A percentile compares a stretch with the other conserved stretches of the same genome.
Evolutionary conservation across 2,888 invertebrate species (phyloP).

Genomic region (Tryphoninae sp.): DNA sequence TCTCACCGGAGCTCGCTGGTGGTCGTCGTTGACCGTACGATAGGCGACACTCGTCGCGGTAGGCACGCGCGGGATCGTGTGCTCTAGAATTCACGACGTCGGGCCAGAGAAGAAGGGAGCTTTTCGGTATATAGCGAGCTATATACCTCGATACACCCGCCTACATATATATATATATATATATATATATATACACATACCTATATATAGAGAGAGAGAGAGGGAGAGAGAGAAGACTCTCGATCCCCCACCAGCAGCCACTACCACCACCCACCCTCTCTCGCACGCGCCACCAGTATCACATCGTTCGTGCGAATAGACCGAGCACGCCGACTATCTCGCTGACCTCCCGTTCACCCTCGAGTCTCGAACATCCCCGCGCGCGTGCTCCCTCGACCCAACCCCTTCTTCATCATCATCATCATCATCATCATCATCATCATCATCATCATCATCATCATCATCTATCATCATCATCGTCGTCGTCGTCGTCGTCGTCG

Average conservation of each 20-base stretch:
- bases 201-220: too few species aligned
- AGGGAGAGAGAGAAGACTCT: neutral
- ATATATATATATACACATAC: too few species aligned
- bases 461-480: slow-evolving; percentile 62
- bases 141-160: neutral
- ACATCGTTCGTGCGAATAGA: neutral
- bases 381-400: slow-evolving; percentile 65
- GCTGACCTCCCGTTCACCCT: slow-evolving; percentile 37
- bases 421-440: slow-evolving; percentile 60
- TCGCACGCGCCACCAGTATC: neutral
- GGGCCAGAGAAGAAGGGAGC: neutral
- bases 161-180: too few species aligned
- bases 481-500: slow-evolving; percentile 57
- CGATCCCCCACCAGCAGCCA: neutral
- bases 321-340: neutral
- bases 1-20: slow-evolving; percentile 47
- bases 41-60: neutral
- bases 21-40: neutral
- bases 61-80: slow-evolving; percentile 31
- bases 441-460: slow-evolving; percentile 61
- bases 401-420: slow-evolving; percentile 66
- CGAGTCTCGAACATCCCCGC: slow-evolving; percentile 43
- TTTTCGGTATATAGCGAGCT: neutral
- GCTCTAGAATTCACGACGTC: neutral
- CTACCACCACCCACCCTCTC: neutral